Percentiles rank a stretch among this genome's conserved stretches.
phyloP scores from a whole-genome alignment of 1,140 invertebrate genomes.

The Eueides isabella region DNA sequence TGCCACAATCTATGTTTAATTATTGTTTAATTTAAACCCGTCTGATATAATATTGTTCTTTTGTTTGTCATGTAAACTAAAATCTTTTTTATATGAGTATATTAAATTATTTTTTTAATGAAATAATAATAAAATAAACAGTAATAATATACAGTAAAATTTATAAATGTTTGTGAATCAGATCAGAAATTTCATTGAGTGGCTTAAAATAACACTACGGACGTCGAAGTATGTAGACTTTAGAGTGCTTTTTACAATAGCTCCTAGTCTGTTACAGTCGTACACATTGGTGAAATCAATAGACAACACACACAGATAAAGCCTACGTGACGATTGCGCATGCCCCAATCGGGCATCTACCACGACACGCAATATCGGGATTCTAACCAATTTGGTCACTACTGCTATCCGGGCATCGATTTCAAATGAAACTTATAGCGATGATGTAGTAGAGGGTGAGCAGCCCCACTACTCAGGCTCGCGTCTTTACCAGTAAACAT shows the following conservation, averaged over 20 bases:
- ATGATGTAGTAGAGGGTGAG: conserved; percentile 55
- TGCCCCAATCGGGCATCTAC: conserved; percentile 52
- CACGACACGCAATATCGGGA: conserved; percentile 55
- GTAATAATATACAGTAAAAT: background rate
- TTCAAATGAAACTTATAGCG: conserved; percentile 47
- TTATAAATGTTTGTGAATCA: conserved; percentile 20
- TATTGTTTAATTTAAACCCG: no score
- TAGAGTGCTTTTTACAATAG: conserved; percentile 44
- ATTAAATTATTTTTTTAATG: background rate
- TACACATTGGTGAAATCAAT: conserved; percentile 74
- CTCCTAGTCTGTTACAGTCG: conserved; percentile 58
- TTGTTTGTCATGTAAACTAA: background rate
- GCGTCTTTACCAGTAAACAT: conserved; percentile 71
- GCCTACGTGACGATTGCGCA: conserved; percentile 52
- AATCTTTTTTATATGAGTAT: conserved; percentile 29
- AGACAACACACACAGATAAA: conserved; percentile 68
- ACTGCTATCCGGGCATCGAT: conserved; percentile 52
- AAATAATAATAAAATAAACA: background rate
- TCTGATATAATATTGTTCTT: no score
- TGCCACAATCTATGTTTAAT: no score
- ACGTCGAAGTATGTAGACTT: conserved; percentile 46
- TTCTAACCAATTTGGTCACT: conserved; percentile 53
- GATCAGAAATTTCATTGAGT: conserved; percentile 55
- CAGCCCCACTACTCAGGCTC: conserved; percentile 52
- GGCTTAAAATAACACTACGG: conserved; percentile 61